phyloP scores from a whole-genome alignment of 92 coral and sea anemone species.

The Porites divaricata region DNA sequence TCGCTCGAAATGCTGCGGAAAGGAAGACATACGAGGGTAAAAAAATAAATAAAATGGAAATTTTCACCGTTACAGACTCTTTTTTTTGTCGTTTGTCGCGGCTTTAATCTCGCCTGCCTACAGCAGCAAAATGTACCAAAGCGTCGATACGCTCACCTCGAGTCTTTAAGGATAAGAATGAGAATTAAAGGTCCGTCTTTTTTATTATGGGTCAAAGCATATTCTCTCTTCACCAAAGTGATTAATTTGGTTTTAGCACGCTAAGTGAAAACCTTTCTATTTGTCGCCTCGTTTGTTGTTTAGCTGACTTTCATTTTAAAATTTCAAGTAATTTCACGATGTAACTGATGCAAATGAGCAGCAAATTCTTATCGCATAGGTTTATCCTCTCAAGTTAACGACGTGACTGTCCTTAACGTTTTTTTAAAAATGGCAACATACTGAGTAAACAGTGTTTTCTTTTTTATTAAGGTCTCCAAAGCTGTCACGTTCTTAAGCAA shows the following conservation, averaged over 20 bases:
- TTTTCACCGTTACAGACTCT: neutral
- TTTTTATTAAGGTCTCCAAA: neutral
- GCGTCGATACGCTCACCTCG: too few species aligned
- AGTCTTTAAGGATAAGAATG: too few species aligned
- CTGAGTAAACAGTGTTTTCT: slow-evolving; percentile 5
- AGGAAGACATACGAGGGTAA: neutral
- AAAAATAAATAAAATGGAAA: neutral
- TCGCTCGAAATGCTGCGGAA: slow-evolving; percentile 7
- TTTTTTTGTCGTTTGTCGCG: neutral
- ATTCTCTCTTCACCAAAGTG: too few species aligned
- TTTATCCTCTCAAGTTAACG: neutral
- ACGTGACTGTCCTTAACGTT: neutral
- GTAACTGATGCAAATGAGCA: neutral
- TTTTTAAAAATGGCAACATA: slow-evolving; percentile 6
- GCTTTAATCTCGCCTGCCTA: too few species aligned
- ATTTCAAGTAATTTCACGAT: neutral
- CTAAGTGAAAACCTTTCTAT: neutral
- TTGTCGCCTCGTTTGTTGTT: neutral
- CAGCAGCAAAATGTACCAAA: too few species aligned
- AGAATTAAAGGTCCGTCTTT: too few species aligned
- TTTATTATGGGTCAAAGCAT: too few species aligned
- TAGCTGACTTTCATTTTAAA: neutral
- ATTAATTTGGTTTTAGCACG: neutral
- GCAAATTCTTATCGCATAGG: neutral
- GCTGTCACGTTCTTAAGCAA: slow-evolving; percentile 12